phyloP scores from a whole-genome alignment of 2,888 invertebrate species.

The Troides oblongomaculatus region DNA sequence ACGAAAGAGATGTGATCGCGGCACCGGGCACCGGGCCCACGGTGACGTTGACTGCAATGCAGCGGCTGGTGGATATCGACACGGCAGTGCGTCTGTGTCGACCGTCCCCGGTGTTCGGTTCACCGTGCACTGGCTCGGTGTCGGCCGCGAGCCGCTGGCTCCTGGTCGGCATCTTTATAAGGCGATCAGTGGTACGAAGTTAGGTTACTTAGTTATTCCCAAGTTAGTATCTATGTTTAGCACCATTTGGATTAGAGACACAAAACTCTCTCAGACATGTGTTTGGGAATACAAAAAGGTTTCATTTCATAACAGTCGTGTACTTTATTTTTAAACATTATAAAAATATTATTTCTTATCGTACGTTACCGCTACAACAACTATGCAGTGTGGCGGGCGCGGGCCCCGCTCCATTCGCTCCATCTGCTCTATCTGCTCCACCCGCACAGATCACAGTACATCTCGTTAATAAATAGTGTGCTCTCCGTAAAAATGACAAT shows the following conservation, averaged over 20 bases:
- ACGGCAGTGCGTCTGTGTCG: too few species aligned
- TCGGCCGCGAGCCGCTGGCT: background rate
- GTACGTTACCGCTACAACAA: slow-evolving; percentile 61
- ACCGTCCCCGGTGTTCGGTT: background rate
- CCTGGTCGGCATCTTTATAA: too few species aligned
- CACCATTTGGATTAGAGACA: slow-evolving; percentile 70
- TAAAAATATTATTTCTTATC: slow-evolving; percentile 75
- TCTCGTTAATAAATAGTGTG: slow-evolving; percentile 68
- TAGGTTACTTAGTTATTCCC: slow-evolving; percentile 5
- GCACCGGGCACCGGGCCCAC: too few species aligned
- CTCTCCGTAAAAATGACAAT: slow-evolving; percentile 59
- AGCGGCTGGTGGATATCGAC: too few species aligned
- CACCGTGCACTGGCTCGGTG: background rate
- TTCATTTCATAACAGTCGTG: slow-evolving; percentile 67
- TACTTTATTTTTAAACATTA: slow-evolving; percentile 75
- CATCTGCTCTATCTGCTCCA: background rate
- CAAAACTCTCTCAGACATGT: slow-evolving; percentile 49
- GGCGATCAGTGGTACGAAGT: too few species aligned
- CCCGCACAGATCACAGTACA: slow-evolving; percentile 67
- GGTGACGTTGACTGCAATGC: too few species aligned
- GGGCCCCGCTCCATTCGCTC: background rate
- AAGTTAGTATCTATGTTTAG: slow-evolving; percentile 54
- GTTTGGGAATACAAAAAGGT: slow-evolving; percentile 66
- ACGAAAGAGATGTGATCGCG: too few species aligned
- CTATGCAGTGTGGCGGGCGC: slow-evolving; percentile 38